phyloP scores from a whole-genome alignment of 2,888 invertebrate species.

The Chirona hameri region DNA sequence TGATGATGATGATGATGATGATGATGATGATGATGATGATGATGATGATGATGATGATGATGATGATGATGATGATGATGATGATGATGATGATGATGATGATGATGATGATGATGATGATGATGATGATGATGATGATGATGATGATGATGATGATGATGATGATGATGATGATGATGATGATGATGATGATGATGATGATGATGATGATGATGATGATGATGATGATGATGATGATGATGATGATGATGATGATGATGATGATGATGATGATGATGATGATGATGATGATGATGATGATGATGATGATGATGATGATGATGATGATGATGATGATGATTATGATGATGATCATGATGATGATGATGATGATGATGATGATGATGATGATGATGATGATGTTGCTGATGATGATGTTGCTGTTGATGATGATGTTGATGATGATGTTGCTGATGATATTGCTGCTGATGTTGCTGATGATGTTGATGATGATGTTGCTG shows the following conservation, averaged over 20 bases:
- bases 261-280: background rate
- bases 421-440: too few relatives aligned
- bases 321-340: too few relatives aligned
- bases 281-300: background rate
- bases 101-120: background rate
- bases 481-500: too few relatives aligned
- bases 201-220: background rate
- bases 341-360: too few relatives aligned
- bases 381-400: too few relatives aligned
- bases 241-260: background rate
- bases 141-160: background rate
- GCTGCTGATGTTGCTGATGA: too few relatives aligned
- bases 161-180: too few relatives aligned
- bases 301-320: background rate
- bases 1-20: background rate
- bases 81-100: background rate
- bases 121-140: background rate
- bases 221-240: background rate
- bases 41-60: background rate
- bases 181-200: too few relatives aligned
- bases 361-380: too few relatives aligned
- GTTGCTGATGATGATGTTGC: too few relatives aligned
- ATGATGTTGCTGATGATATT: too few relatives aligned
- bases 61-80: background rate
- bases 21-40: background rate